These are phyloP conservation scores for Imbricaverruca yamaguchii DNA, from an alignment of 2,888 invertebrate genomes.

Conservation along the genomic window DNA sequence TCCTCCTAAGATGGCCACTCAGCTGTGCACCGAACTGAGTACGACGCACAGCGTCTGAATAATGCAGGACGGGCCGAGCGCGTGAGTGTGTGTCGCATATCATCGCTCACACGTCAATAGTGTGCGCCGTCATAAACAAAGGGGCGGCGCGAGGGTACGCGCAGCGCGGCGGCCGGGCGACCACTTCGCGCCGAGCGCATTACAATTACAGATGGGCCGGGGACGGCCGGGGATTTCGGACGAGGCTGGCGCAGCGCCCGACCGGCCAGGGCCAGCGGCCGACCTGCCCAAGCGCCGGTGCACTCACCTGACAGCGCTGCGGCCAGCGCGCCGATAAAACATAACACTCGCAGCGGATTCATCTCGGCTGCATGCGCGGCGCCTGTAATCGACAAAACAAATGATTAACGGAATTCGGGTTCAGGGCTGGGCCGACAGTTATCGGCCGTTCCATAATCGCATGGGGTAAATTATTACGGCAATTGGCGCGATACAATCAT, in stretches of 20 bases:
- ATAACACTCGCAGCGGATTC: neutral
- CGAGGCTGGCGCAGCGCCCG: too few species aligned
- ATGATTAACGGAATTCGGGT: neutral
- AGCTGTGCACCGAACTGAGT: too few species aligned
- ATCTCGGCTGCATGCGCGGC: slow-evolving; percentile 3
- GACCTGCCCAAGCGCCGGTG: neutral
- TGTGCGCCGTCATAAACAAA: slow-evolving; percentile 6
- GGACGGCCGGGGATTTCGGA: neutral
- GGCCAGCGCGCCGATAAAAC: neutral
- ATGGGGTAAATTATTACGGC: slow-evolving; percentile 5
- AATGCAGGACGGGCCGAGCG: neutral
- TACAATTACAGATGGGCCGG: slow-evolving; percentile 6
- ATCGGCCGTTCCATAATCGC: slow-evolving; percentile 15
- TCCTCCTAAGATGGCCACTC: too few species aligned
- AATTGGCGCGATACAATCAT: slow-evolving; percentile 13
- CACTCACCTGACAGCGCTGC: slow-evolving; percentile 11
- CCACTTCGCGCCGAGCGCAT: neutral
- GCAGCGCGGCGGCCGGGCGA: neutral
- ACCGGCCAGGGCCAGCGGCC: neutral
- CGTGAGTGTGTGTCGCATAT: neutral
- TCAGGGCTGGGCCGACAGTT: neutral
- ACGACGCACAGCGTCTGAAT: neutral
- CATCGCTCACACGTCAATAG: neutral
- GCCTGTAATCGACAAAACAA: neutral
- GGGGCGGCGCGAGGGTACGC: neutral